Base-by-base conservation (phyloP, 2,797 vertebrate species). In the Tokudaia tokunoshimensis region DNA sequence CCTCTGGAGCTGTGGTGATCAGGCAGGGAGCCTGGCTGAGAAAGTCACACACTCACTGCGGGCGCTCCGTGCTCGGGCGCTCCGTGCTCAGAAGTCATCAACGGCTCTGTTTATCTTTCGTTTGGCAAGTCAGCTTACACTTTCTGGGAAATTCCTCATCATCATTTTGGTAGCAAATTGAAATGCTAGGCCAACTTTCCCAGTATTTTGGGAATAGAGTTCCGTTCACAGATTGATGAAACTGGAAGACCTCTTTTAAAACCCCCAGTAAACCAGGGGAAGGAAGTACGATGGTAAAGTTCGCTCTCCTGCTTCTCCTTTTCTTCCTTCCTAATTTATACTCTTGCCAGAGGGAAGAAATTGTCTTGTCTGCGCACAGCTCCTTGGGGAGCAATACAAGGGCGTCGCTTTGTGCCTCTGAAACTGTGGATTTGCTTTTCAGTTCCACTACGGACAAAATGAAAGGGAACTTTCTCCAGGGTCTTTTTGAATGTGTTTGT, bases 271-370 rank as follows among this genome's bases (percentile, higher is more conserved):
- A 93, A 80, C 76, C 65, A 22, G 63, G 37, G 24, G 47, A 80
- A 61, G 24, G 52, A 80, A 61, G 19, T 20, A 44, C 20, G 34
- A 22, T 17, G 37, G 67, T 41, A 26, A 92, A 95, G 63, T 95
- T 95, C 92, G 86, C 34, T 37, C 86, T 93, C 59, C 14, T 47
- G 44, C 59, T 61, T 95, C 88, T 89, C 83, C 11, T 22, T 92
- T 78, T 75, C 22, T 24, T 47, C 29, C 47, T 67, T 91, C 50
- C 89, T 96, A 97, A 97, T 97, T 96, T 97, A 97, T 90, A 95
- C 96, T 86, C 91, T 97, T 96, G 91, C 96, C 92, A 84, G 96
- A 96, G 95, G 97, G 94, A 89, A 96, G 76, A 97, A 97, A 96
- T 96, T 97, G 85, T 97, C 95, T 94, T 96, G 17, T 96, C 86